Evolutionary conservation across 2,888 invertebrate species (phyloP).

Genomic region (Epinotia nisella): DNA sequence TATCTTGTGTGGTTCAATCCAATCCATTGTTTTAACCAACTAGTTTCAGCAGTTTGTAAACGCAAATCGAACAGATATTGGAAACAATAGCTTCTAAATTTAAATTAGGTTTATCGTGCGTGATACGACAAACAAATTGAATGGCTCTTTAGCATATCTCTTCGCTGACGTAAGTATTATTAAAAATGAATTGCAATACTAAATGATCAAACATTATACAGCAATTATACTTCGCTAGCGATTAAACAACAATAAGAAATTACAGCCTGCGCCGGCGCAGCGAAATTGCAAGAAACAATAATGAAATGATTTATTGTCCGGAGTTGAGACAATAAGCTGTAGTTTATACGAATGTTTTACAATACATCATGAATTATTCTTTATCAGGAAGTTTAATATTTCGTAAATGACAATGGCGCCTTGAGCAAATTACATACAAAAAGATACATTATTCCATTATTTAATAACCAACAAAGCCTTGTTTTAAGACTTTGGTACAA

Average conservation of each 20-base stretch:
- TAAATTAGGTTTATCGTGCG: conserved; percentile 4
- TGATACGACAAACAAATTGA: not conserved
- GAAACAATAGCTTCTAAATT: conserved; percentile 26
- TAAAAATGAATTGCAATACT: not conserved
- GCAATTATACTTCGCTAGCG: conserved; percentile 35
- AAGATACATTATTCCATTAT: not conserved
- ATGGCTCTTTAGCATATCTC: not conserved
- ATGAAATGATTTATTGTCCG: conserved; percentile 37
- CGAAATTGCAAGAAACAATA: conserved; percentile 35
- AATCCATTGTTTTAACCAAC: conserved; percentile 1
- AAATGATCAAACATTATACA: not conserved
- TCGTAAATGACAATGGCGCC: not conserved
- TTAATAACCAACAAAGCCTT: not conserved
- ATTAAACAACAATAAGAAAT: conserved; percentile 43
- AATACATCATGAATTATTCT: conserved; percentile 3
- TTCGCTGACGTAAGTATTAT: conserved; percentile 7
- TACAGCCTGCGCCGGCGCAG: conserved; percentile 27
- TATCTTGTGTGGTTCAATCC: not conserved
- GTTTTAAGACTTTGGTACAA: not conserved
- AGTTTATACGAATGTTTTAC: conserved; percentile 29
- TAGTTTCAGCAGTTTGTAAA: conserved; percentile 8
- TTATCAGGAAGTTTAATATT: not conserved
- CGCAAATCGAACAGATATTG: conserved; percentile 4
- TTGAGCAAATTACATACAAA: not conserved
- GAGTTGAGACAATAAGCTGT: conserved; percentile 37